A percentile compares a stretch with the other conserved stretches of the same genome.
phyloP scores from a whole-genome alignment of 2,888 invertebrate species.

The Dione vanillae region DNA sequence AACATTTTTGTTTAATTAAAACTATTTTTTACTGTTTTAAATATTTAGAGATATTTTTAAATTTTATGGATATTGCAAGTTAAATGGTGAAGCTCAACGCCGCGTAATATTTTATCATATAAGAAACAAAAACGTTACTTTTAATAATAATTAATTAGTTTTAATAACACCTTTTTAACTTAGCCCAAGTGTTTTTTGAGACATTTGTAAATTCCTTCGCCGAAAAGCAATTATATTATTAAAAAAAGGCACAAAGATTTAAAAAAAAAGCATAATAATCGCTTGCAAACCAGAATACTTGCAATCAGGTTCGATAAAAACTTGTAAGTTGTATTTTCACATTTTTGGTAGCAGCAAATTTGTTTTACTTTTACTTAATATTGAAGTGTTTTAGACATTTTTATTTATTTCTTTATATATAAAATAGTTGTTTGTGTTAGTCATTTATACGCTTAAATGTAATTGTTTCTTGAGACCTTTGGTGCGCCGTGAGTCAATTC shows the following conservation, averaged over 20 bases:
- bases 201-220: conserved; percentile 10
- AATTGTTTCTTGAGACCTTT: too few relatives aligned
- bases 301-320: conserved; percentile 21
- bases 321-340: conserved; percentile 15
- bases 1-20: not conserved
- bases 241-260: conserved; percentile 5
- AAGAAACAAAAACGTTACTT: too few relatives aligned
- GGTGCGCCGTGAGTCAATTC: too few relatives aligned
- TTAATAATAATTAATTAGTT: too few relatives aligned
- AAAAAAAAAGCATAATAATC: conserved; percentile 13
- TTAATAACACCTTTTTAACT: too few relatives aligned
- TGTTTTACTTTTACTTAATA: not conserved
- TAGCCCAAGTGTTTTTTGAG: not conserved
- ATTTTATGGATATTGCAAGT: not conserved
- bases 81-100: too few relatives aligned
- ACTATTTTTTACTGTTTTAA: not conserved
- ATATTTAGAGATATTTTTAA: not conserved
- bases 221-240: conserved; percentile 9
- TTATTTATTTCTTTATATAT: too few relatives aligned
- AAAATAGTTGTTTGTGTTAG: too few relatives aligned
- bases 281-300: conserved; percentile 20
- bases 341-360: conserved; percentile 7
- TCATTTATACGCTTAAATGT: too few relatives aligned
- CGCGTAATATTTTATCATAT: too few relatives aligned
- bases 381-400: too few relatives aligned